These are phyloP conservation scores for Oxystoma pomonae DNA, from an alignment of 2,888 invertebrate genomes.

Conservation along the genomic window DNA sequence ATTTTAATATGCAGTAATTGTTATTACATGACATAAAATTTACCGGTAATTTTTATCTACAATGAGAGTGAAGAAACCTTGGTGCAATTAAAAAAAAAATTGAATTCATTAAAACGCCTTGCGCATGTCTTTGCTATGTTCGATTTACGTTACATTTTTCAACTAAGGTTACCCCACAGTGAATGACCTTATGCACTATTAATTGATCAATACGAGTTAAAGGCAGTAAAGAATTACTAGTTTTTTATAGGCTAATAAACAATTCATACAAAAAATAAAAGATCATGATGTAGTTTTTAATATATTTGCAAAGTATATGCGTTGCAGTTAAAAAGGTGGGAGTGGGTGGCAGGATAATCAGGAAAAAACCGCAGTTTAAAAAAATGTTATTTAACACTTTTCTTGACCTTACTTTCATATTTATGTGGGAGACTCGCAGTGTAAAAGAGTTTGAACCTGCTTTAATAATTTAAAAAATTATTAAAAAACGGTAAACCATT, in stretches of 20 bases:
- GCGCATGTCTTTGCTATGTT: too few relatives aligned
- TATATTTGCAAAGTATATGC: neutral
- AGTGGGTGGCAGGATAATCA: neutral
- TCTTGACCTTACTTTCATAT: neutral
- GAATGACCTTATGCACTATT: too few relatives aligned
- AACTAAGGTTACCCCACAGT: too few relatives aligned
- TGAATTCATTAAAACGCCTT: too few relatives aligned
- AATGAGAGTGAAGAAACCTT: neutral
- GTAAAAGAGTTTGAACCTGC: too few relatives aligned
- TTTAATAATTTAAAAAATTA: too few relatives aligned
- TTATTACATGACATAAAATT: neutral
- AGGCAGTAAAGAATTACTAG: too few relatives aligned
- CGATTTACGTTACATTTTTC: too few relatives aligned
- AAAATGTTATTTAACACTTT: neutral
- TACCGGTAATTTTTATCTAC: neutral
- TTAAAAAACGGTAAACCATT: too few relatives aligned
- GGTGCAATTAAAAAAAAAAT: neutral
- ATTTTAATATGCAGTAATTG: neutral
- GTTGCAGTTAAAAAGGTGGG: too few relatives aligned
- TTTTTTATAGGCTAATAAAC: too few relatives aligned
- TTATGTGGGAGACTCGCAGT: neutral
- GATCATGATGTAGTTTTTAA: neutral
- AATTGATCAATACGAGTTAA: too few relatives aligned
- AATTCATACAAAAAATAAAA: neutral
- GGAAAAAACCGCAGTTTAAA: neutral